Conservation (phyloP, 2,113 vertebrate genomes). For the Rynchops niger region DNA sequence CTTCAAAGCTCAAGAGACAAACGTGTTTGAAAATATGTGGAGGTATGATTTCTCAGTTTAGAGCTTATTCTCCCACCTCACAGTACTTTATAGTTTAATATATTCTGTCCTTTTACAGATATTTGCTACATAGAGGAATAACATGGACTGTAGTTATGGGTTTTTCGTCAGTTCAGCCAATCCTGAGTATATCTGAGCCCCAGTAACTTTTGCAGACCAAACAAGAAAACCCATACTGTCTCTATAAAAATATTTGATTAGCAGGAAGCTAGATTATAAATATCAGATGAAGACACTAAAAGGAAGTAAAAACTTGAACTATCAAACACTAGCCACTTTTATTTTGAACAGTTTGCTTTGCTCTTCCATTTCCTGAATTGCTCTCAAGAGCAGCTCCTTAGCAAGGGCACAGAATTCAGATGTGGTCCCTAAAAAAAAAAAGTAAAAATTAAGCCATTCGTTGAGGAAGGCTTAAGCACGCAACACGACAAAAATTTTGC, state of each 20-base stretch:
- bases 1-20: background rate
- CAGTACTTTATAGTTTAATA: background rate
- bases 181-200: background rate
- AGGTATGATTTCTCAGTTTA: background rate
- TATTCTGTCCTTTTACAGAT: background rate
- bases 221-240: background rate
- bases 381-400: background rate
- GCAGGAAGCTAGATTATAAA: background rate
- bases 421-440: background rate
- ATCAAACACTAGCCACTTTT: background rate
- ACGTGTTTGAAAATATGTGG: background rate
- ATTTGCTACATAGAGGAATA: background rate
- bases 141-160: accelerated
- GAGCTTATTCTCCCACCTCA: background rate
- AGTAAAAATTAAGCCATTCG: background rate
- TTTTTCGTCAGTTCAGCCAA: background rate
- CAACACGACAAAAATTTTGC: background rate
- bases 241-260: background rate
- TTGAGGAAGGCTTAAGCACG: background rate
- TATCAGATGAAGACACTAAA: background rate
- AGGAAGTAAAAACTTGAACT: background rate
- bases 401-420: background rate
- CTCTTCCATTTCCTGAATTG: background rate
- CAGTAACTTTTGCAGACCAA: background rate
- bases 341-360: background rate